Base-by-base conservation (phyloP, 2,113 vertebrate species). In the Penelope pileata region DNA sequence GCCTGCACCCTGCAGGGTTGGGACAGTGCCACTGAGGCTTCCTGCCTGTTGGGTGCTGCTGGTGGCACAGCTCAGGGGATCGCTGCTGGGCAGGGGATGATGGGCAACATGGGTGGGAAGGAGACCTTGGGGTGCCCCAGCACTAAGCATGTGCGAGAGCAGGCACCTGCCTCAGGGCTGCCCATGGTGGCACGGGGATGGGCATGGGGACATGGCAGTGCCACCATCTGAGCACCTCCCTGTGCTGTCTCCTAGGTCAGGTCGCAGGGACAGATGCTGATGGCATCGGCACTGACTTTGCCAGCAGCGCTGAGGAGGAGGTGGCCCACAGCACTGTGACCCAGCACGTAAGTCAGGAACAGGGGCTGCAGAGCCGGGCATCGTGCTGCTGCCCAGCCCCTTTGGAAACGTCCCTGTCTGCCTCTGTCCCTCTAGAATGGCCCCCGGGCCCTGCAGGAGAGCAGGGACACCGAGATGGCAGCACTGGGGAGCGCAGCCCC, bases 221-320 rank as follows among this genome's bases (percentile, higher is more conserved):
- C 27, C 2, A 2, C 60, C 4, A 7, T 72, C 58, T 83, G 83
- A 96, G 93, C 23, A 29, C 68, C 66, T 69, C 45, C 8, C 77
- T 91, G 18, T 91, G 92, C 79, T 90, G 86, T 97, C 83, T 95
- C 83, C 75, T 88, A 99, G 99, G 97, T 63, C 94, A 96, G 75
- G 36, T 85, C 7, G 34, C 76, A 24, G 98, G 97, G 9, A 94
- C 96, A 1, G 97, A 98, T 14, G 95, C 97, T 0, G 97, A 97
- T 7, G 98, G 97, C 34, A 54, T 88, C 9, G 97, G 95, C 91
- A 98, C 97, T 24, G 97, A 97, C 69, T 98, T 98, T 93, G 96
- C 97, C 0, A 95, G 97, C 90, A 98, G 97, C 54, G 90, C 96
- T 1, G 98, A 98, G 81, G 98, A 98, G 78, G 98, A 98, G 94